Evolutionary conservation across 1,140 invertebrate species (phyloP).

Genomic region (Drosophila takahashii): DNA sequence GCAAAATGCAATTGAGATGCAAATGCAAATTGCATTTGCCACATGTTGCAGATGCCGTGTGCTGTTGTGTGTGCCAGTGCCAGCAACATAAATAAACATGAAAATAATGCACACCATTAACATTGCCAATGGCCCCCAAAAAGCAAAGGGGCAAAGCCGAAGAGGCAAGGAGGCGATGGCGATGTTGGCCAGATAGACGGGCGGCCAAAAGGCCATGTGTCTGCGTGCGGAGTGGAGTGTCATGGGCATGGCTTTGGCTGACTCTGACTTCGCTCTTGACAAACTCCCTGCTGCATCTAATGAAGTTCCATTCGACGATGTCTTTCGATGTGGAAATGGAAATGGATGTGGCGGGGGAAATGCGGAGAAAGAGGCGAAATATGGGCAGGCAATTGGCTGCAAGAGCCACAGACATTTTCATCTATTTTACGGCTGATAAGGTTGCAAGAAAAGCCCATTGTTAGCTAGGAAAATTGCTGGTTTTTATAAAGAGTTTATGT

Average conservation of each 20-base stretch:
- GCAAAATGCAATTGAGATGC: conserved; percentile 77
- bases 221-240: conserved; percentile 46
- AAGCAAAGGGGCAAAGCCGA: conserved; percentile 22
- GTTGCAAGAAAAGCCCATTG: conserved; percentile 1
- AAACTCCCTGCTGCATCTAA: conserved; percentile 68
- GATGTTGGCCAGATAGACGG: conserved; percentile 45
- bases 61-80: conserved; percentile 45
- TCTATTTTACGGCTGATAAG: conserved; percentile 22
- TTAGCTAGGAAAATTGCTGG: neutral
- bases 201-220: conserved; percentile 44
- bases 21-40: conserved; percentile 76
- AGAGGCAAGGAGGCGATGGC: neutral
- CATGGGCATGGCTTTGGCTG: conserved; percentile 63
- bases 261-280: conserved; percentile 58
- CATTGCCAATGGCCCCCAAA: conserved; percentile 80
- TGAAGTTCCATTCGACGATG: conserved; percentile 60
- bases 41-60: conserved; percentile 58
- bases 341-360: neutral
- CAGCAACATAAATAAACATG: conserved; percentile 79
- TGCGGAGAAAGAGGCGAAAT: conserved; percentile 2
- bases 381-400: conserved; percentile 13
- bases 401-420: conserved; percentile 13
- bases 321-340: neutral
- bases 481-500: neutral
- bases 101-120: conserved; percentile 81